Conservation (phyloP, 1,140 invertebrate species). For the Sitobion miscanthi region DNA sequence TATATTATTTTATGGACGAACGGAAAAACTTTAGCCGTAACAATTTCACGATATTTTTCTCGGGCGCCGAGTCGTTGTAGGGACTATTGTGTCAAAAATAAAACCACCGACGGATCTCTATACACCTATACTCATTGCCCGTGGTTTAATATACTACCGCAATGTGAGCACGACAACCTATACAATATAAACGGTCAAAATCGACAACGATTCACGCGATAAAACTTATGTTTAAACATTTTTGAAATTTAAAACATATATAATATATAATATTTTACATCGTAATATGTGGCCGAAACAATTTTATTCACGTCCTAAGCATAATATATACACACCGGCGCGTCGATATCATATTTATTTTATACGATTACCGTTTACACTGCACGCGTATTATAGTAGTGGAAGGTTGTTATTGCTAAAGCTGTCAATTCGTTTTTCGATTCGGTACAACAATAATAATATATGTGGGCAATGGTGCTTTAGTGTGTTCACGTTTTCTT, state of each 20-base stretch:
- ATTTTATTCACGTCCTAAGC: background rate
- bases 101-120: too few relatives aligned
- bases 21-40: background rate
- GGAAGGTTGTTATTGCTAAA: background rate
- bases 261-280: background rate
- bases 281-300: background rate
- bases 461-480: background rate
- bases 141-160: too few relatives aligned
- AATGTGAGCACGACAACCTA: too few relatives aligned
- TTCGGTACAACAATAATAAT: conserved; percentile 1
- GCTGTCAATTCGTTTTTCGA: conserved; percentile 13
- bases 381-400: background rate
- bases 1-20: background rate
- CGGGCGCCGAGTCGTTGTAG: too few relatives aligned
- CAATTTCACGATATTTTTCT: background rate
- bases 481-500: background rate
- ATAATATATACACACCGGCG: background rate
- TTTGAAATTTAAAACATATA: background rate
- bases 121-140: too few relatives aligned
- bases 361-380: background rate
- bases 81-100: too few relatives aligned
- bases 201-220: too few relatives aligned
- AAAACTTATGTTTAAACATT: too few relatives aligned
- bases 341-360: background rate
- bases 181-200: too few relatives aligned